Percentiles rank a stretch among this genome's conserved stretches.
phyloP scores from a whole-genome alignment of 2,113 vertebrate genomes.

The Hemichromis elongatus region DNA sequence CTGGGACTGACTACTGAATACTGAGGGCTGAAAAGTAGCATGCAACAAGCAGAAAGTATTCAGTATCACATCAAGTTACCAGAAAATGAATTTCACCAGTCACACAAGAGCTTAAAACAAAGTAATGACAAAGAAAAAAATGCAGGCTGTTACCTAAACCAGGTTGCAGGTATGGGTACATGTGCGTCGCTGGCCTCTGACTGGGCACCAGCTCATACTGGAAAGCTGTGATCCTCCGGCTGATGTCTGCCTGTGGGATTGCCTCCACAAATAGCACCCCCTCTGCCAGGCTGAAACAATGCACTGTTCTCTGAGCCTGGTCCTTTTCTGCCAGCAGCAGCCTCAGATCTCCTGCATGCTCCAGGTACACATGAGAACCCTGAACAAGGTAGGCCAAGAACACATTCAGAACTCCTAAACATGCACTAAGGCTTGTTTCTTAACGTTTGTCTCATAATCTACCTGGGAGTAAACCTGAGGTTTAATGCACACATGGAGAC shows the following conservation, averaged over 20 bases:
- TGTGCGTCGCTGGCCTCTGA: slow-evolving; percentile 64
- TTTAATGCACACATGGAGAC: slow-evolving; percentile 86
- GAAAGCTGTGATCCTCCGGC: slow-evolving; percentile 88
- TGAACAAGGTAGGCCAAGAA: background rate
- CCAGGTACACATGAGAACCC: slow-evolving; percentile 91
- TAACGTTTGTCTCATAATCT: background rate
- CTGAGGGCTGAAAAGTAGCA: background rate
- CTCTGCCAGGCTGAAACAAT: slow-evolving; percentile 81
- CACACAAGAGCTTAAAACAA: background rate
- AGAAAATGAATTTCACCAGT: background rate
- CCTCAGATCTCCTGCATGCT: slow-evolving; percentile 83
- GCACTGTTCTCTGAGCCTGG: slow-evolving; percentile 65
- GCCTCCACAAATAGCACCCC: slow-evolving; percentile 92
- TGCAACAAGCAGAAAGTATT: background rate
- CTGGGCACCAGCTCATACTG: slow-evolving; percentile 84
- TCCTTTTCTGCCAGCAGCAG: slow-evolving; percentile 82
- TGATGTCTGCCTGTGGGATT: slow-evolving; percentile 84
- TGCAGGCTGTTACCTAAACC: slow-evolving; percentile 21
- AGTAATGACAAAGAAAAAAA: background rate
- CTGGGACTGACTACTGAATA: background rate
- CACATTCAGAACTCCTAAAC: background rate
- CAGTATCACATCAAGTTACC: background rate
- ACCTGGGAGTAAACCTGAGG: slow-evolving; percentile 77
- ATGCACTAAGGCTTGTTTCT: background rate
- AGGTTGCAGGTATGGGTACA: slow-evolving; percentile 58